A percentile compares a stretch with the other conserved stretches of the same genome.
Evolutionary conservation across 2,888 invertebrate species (phyloP).

Genomic region (Leptinotarsa rubiginosa): DNA sequence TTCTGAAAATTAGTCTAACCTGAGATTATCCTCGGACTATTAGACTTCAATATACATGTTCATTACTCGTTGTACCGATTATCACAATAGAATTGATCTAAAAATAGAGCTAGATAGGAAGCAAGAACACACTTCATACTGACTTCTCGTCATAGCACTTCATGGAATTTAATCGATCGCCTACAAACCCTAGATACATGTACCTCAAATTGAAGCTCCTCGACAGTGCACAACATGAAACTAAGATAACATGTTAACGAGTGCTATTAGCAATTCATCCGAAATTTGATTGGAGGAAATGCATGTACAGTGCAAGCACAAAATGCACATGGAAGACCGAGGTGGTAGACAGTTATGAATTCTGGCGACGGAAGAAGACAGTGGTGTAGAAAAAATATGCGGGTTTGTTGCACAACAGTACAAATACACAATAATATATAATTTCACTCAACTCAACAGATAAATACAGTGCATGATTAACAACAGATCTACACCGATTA

Average conservation of each 20-base stretch:
- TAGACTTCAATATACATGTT: no score
- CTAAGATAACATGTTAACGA: slow-evolving; percentile 49
- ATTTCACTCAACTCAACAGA: no score
- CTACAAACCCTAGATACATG: neutral
- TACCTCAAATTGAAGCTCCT: neutral
- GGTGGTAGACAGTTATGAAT: slow-evolving; percentile 24
- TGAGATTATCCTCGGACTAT: no score
- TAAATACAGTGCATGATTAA: no score
- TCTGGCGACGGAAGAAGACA: slow-evolving; percentile 25
- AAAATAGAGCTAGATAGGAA: no score
- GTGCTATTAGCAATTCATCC: slow-evolving; percentile 16
- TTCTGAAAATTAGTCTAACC: no score
- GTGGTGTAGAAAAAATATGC: neutral
- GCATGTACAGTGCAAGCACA: slow-evolving; percentile 19
- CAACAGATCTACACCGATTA: no score
- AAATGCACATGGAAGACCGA: slow-evolving; percentile 37
- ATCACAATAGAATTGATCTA: no score
- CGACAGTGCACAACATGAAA: slow-evolving; percentile 46
- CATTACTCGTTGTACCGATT: no score
- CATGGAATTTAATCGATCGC: neutral
- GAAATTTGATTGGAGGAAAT: slow-evolving; percentile 44
- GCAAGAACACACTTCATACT: neutral
- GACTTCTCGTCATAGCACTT: neutral
- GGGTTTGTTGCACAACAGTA: no score
- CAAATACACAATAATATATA: no score